phyloP scores from a whole-genome alignment of 2,113 vertebrate species.

The Pseudonaja textilis region DNA sequence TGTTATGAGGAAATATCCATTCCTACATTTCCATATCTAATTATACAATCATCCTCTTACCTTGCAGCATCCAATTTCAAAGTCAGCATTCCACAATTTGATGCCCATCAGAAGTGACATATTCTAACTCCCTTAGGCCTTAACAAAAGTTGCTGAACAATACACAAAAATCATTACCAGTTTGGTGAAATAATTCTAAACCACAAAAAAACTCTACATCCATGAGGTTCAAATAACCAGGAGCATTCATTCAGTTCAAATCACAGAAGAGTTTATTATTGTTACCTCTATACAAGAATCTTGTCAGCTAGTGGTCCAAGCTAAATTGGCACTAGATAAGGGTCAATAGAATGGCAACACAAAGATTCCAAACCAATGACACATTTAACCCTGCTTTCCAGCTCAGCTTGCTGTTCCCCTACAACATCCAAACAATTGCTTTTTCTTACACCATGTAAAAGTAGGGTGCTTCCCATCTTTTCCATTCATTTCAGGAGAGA shows the following conservation, averaged over 20 bases:
- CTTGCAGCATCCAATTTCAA: neutral
- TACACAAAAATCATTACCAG: neutral
- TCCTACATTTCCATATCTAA: neutral
- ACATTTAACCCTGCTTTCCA: no score
- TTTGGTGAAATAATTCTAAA: neutral
- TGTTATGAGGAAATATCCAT: neutral
- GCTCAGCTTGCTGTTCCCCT: no score
- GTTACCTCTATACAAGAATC: no score
- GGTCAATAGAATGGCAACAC: no score
- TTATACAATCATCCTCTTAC: neutral
- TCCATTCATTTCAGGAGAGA: neutral
- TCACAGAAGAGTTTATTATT: no score
- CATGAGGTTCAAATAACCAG: no score
- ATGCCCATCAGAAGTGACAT: neutral
- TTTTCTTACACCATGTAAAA: neutral
- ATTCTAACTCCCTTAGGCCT: neutral
- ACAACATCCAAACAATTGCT: neutral
- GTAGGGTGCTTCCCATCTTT: neutral
- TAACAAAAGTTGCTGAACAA: neutral
- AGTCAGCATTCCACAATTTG: neutral
- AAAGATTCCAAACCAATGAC: no score
- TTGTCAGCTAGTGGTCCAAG: no score
- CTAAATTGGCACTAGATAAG: no score
- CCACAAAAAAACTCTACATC: neutral
- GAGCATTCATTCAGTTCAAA: no score